Evolutionary conservation across 1,140 invertebrate genomes (phyloP).

Genomic region (Druon quercuslanigerum): DNA sequence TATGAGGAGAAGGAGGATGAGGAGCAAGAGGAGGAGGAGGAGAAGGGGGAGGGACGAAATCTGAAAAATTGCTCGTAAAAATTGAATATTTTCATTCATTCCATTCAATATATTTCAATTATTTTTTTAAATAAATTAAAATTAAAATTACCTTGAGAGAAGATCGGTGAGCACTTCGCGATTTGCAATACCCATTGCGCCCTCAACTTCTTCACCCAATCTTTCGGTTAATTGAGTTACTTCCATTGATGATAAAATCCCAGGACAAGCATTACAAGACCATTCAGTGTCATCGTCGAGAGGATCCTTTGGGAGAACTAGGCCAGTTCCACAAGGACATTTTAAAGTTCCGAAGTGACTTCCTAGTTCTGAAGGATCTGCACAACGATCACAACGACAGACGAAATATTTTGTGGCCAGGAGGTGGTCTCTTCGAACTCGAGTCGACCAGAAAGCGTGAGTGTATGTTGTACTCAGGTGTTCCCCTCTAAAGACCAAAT

Average conservation of each 20-base stretch:
- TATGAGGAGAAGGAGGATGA: too few relatives aligned
- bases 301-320: conserved; percentile 82
- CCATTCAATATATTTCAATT: too few relatives aligned
- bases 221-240: conserved; percentile 80
- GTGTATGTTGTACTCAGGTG: conserved; percentile 89
- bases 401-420: conserved; percentile 88
- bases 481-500: conserved; percentile 74
- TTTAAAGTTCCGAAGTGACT: conserved; percentile 85
- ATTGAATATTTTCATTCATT: too few relatives aligned
- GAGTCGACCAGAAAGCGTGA: conserved; percentile 89
- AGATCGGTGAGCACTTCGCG: conserved; percentile 61
- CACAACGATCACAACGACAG: conserved; percentile 84
- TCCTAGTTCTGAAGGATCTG: conserved; percentile 86
- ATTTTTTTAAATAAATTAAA: too few relatives aligned
- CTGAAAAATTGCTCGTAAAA: too few relatives aligned
- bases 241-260: conserved; percentile 76
- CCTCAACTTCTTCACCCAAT: conserved; percentile 85
- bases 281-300: conserved; percentile 83
- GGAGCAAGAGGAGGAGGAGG: too few relatives aligned
- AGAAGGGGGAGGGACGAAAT: too few relatives aligned
- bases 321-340: conserved; percentile 80
- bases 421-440: conserved; percentile 85
- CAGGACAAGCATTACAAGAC: conserved; percentile 83
- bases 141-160: conserved; percentile 59
- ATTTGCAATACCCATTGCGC: conserved; percentile 70